These are phyloP conservation scores for Onychomys arenicola DNA, from an alignment of 2,797 vertebrate genomes.

Conservation along the genomic window DNA sequence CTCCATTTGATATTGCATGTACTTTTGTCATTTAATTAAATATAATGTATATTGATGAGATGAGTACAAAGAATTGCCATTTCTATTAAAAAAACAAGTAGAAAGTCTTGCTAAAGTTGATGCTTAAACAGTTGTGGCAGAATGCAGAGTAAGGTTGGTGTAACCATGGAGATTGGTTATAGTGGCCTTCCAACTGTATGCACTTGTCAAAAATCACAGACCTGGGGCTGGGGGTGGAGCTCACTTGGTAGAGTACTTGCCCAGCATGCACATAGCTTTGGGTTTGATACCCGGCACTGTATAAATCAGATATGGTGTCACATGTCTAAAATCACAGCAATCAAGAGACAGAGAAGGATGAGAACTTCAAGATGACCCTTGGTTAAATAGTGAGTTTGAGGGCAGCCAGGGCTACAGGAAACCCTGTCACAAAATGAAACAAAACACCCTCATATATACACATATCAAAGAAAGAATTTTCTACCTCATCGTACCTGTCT, in stretches of 20 bases:
- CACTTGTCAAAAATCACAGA: not conserved
- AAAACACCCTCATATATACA: not conserved
- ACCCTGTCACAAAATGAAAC: not conserved
- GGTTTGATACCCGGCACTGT: not conserved
- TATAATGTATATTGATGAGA: not conserved
- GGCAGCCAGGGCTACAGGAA: not conserved
- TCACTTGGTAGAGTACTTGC: not conserved
- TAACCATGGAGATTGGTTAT: not conserved
- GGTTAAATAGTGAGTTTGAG: not conserved
- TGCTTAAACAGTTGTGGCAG: not conserved
- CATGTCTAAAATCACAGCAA: not conserved
- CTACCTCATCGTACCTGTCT: not conserved
- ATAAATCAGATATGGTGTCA: not conserved
- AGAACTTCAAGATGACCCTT: not conserved
- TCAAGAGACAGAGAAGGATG: not conserved
- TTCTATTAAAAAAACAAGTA: not conserved
- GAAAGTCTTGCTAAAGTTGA: constrained; percentile 16
- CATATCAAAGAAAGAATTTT: not conserved
- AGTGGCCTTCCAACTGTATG: not conserved
- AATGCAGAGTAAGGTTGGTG: too few species aligned
- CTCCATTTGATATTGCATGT: not conserved
- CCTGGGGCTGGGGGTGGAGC: not conserved
- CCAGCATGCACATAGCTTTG: not conserved
- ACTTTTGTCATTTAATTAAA: not conserved
- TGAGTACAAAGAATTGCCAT: not conserved